Conservation (phyloP, 1,140 invertebrate species). For the Macrocentrus cingulum region DNA sequence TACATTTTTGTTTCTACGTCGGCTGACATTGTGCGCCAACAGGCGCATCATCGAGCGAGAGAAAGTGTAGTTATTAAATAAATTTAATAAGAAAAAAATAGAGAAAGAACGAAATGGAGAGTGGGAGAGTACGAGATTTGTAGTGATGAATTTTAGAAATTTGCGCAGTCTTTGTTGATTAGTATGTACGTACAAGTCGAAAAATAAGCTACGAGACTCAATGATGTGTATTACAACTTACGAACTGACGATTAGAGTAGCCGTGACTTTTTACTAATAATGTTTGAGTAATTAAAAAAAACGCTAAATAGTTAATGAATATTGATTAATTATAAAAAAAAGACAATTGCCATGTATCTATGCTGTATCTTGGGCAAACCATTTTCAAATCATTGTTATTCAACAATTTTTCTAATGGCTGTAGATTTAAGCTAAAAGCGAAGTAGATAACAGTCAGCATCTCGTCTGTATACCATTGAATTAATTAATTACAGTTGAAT, state of each 20-base stretch:
- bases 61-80: too few relatives aligned
- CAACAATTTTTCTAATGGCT: too few relatives aligned
- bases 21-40: not conserved
- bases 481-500: too few relatives aligned
- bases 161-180: conserved; percentile 29
- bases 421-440: too few relatives aligned
- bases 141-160: conserved; percentile 12
- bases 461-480: too few relatives aligned
- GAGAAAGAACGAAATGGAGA: too few relatives aligned
- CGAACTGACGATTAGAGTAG: conserved; percentile 26
- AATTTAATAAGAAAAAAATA: too few relatives aligned
- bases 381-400: too few relatives aligned
- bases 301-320: conserved; percentile 9
- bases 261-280: conserved; percentile 30
- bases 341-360: not conserved
- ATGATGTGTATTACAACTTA: conserved; percentile 9
- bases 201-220: conserved; percentile 7
- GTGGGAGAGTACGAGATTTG: too few relatives aligned
- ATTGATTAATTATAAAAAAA: conserved; percentile 7
- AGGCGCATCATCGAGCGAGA: too few relatives aligned
- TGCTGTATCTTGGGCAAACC: too few relatives aligned
- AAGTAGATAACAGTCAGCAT: too few relatives aligned
- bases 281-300: not conserved
- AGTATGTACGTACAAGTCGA: conserved; percentile 25
- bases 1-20: conserved; percentile 2